Base-by-base conservation (phyloP, 2,113 vertebrate genomes). In the Seriola dumerili region DNA sequence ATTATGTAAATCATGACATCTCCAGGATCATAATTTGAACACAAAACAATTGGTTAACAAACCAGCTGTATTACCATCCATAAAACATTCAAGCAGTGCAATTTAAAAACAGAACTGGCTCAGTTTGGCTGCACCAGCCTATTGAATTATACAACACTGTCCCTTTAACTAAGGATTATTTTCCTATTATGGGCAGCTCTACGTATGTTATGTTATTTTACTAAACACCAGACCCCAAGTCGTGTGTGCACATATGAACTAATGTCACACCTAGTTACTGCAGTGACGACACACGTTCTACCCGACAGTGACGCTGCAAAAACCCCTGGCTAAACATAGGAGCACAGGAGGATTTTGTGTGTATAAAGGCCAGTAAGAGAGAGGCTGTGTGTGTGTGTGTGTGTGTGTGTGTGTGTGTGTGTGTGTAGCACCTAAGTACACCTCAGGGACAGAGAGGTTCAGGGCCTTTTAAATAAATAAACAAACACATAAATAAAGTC, bases 401-500 rank as follows among this genome's bases (percentile, higher is more conserved):
- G 80, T 61, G 54, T 61, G 74, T 52, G 74, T 52, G 66, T 61
- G 70, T 68, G 83, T 17, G 68, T 65, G 73, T 48, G 78, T 76
- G 70, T 55, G 82, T 48, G 63, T 32, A 40, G 79, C 66, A 83
- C 72, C 64, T 74, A 91, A 94, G 77, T 81, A 92, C 90, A 88
- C 93, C 84, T 88, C 52, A 48, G 87, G 88, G 93, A 91, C 68
- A 58, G 74, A 77, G 59, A 57, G 78, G 80, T 90, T 91, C 83
- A 81, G 48, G 83, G 76, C 85, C 80, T 87, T 76, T 89, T 91
- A 86, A 91, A 91, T 89, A 92, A 94, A 91, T 90, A 92, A 93
- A 93, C 87, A 94, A 93, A 91, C 78, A 93, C 82, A 93, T 88
- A 91, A 92, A 93, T 87, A 91, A 93, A 87, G 76, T 79, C 66